Conservation (phyloP, 2,888 invertebrate species). For the Caenorhabditis sp. region DNA sequence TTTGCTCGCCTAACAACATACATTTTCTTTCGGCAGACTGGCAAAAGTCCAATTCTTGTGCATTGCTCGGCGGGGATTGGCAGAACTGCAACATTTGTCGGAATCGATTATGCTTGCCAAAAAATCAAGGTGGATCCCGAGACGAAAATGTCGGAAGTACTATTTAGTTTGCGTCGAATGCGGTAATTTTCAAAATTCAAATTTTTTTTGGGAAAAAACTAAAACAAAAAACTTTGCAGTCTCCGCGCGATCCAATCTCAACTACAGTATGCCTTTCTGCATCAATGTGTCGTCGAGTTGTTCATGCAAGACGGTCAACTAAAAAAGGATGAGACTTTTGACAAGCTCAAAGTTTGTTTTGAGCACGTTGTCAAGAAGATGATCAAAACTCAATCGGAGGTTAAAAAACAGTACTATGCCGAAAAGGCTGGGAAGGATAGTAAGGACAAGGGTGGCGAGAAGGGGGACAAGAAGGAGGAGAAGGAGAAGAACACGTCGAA, state of each 20-base stretch:
- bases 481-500: no score
- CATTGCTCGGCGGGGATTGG: constrained; percentile 62
- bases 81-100: constrained; percentile 52
- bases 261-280: constrained; percentile 6
- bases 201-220: no score
- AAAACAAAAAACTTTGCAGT: neutral
- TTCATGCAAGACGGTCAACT: neutral
- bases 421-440: constrained; percentile 3
- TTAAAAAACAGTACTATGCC: neutral
- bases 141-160: neutral
- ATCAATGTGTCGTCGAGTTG: constrained; percentile 5
- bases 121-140: constrained; percentile 12
- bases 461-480: neutral
- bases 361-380: constrained; percentile 2
- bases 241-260: constrained; percentile 2
- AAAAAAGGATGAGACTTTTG: neutral
- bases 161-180: neutral
- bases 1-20: neutral
- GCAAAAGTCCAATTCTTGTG: constrained; percentile 48
- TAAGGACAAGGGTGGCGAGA: neutral
- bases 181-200: neutral
- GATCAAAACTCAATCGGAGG: neutral
- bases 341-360: neutral
- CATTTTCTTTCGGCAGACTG: neutral
- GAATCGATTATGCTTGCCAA: constrained; percentile 47